phyloP scores from a whole-genome alignment of 2,888 invertebrate genomes.

The Rotaria sp. region DNA sequence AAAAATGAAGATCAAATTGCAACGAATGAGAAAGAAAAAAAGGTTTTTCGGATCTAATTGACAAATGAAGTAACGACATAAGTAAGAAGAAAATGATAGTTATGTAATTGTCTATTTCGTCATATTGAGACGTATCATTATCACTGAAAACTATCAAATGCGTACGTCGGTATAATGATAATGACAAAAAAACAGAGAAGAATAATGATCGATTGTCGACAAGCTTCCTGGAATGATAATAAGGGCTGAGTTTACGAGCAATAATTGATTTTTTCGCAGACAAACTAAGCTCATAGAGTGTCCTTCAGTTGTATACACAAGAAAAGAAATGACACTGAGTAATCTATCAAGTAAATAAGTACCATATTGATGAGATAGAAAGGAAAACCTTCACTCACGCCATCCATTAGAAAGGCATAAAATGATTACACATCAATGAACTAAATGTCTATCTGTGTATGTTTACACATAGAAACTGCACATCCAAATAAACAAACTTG shows the following conservation, averaged over 20 bases:
- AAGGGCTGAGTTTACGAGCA: background rate
- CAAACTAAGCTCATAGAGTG: background rate
- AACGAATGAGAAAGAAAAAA: background rate
- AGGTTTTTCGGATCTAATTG: background rate
- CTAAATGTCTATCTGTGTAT: background rate
- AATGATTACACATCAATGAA: background rate
- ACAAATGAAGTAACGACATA: background rate
- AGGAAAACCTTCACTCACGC: background rate
- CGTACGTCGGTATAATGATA: background rate
- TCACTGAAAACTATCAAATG: background rate
- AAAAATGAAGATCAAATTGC: background rate
- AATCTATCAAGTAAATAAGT: background rate
- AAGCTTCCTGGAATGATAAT: background rate
- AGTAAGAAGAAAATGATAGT: background rate
- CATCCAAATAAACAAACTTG: constrained; percentile 4
- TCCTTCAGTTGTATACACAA: background rate
- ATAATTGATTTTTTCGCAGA: background rate
- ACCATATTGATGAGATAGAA: background rate
- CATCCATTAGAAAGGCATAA: background rate
- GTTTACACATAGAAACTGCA: background rate
- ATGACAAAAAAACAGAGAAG: background rate
- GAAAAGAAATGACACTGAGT: background rate
- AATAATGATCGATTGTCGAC: background rate
- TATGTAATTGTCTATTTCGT: background rate
- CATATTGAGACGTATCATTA: background rate